These are phyloP conservation scores for Nephotettix cincticeps DNA, from an alignment of 1,140 invertebrate species.

Conservation along the genomic window DNA sequence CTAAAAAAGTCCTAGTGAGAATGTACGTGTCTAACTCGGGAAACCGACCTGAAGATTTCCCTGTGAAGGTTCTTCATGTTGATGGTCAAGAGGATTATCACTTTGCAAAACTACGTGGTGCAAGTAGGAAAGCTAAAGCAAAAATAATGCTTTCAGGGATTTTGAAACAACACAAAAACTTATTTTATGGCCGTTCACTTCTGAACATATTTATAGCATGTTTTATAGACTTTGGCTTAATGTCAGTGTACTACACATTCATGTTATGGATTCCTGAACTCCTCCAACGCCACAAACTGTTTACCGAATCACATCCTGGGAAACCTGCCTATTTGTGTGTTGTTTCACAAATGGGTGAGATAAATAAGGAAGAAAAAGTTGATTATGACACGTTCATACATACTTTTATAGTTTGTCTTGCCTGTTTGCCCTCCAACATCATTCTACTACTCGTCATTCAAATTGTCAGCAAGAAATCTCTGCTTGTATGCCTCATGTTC, in stretches of 20 bases:
- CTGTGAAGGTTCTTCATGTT: neutral
- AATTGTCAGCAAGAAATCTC: neutral
- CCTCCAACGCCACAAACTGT: no score
- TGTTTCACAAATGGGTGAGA: no score
- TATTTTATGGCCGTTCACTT: neutral
- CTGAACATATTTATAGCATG: neutral
- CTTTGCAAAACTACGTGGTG: neutral
- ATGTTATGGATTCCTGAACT: no score
- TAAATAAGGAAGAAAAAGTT: no score
- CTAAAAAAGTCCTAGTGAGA: neutral
- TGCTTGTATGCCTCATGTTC: neutral
- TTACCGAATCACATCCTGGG: no score
- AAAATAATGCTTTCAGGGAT: neutral
- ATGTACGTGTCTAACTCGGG: neutral
- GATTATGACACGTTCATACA: neutral
- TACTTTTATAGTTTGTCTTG: constrained; percentile 1
- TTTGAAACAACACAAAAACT: neutral
- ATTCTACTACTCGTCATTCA: neutral
- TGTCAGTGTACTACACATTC: constrained; percentile 1
- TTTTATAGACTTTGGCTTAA: neutral
- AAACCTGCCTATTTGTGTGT: no score
- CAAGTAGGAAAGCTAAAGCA: neutral
- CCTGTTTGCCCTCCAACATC: neutral
- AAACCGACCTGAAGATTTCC: neutral
- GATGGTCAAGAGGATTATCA: neutral